Evolutionary conservation across 2,888 invertebrate species (phyloP), one percentile per base, ranked within the genome.

Genomic region (Callimorpha dominula): DNA sequence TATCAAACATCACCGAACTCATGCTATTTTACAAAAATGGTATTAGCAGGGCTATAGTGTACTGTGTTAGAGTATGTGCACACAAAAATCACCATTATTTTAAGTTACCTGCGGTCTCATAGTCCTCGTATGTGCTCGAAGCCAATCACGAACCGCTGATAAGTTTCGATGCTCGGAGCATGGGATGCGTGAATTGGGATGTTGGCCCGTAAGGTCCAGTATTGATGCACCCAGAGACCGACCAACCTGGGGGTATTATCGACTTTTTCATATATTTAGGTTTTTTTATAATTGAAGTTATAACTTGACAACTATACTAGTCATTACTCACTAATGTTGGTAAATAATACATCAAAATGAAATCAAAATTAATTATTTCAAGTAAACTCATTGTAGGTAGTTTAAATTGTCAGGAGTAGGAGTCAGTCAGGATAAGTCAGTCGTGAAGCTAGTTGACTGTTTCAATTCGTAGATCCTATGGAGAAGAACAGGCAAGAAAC

Each of bases 161-260:
- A 98, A 90, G 74, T 96, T 97, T 88, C 97, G 97, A 93, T 97
- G 98, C 89, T 98, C 98, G 17, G 98, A 98, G 90, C 97, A 96
- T n/a, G 97, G 97, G 78, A 98, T 92, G 78, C 98, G 97, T 69
- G 98, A 98, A 93, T 97, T 97, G 49, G 98, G 98, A 92, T 98
- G 98, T 78, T 96, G 96, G 69, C 97, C 97, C 15, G 97, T 97
- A 89, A 98, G 95, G 93, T 99, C 99, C 83, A 99, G 93, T 81
- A 98, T 97, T 0, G 98, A 98, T 63, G 98, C 97, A 73, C 98
- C 98, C 81, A 99, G 93, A 0, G 98, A 97, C 74, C 97, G 97
- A 6, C 98, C 98, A 89, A 98, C 98, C 98, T 98, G 89, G 17
- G 49, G 42, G 64, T 72, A 57, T 63, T 63, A 31, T 68, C 50